Evolutionary conservation across 2,797 vertebrate species (phyloP), one percentile per base, ranked within the genome.

Genomic region (Tolypeutes matacus): DNA sequence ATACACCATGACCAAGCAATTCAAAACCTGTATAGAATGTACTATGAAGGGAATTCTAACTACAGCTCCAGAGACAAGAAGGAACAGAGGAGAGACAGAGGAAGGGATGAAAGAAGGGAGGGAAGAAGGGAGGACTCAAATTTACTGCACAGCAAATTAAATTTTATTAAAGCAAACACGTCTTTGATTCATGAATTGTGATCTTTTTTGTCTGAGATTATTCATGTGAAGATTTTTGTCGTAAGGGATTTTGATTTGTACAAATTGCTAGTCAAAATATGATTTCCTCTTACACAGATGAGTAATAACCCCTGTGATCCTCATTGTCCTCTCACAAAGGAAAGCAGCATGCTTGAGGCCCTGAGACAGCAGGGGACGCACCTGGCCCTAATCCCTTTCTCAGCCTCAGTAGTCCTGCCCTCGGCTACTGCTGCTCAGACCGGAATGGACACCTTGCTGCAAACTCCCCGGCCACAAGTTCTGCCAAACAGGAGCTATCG

Each of bases 21-120:
- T 78, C 65, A n/a, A 69, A 93, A 58, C 56, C 25, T 73, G 12
- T 46, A 60, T 42, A 65, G 27, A 91, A 62, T 62, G 34, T 27
- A 15, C 3, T 53, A 80, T 75, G 23, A 95, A 62, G 6, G 64
- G 31, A 80, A 75, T 80, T 96, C 58, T 70, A 46, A 90, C 83
- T 69, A 70, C 80, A 75, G 80, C 9, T 76, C 39, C 9, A 36
- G 73, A 84, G 31, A 88, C 13, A 49, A 39, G 42, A 11, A 23
- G 31, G 8, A 15, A 46, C 46, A 46, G 46, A 46, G 46, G 46
- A 46, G 5, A 46, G 46, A 46, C 46, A 46, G 46, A 9, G 10
- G 1, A 21, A 29, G 14, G 11, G 1, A 39, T 3, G 13, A 34
- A 20, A 5, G 31, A 21, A 7, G n/a, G 5, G 53, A 60, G 21